These are phyloP conservation scores for Rhynchophorus ferrugineus DNA, from an alignment of 1,140 invertebrate genomes.

Conservation along the genomic window DNA sequence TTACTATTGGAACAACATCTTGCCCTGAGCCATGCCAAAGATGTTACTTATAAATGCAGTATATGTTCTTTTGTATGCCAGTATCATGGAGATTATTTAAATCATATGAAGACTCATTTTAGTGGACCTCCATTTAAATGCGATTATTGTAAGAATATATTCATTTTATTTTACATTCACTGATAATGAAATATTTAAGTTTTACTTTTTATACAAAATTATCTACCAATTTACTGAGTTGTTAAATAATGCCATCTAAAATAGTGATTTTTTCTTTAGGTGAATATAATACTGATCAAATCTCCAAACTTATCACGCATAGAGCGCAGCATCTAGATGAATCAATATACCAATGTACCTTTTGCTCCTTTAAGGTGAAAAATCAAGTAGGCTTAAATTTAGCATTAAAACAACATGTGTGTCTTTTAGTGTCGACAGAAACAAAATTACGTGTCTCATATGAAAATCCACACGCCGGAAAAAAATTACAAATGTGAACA, in stretches of 20 bases:
- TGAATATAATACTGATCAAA: constrained; percentile 34
- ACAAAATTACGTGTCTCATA: constrained; percentile 43
- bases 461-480: constrained; percentile 39
- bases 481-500: constrained; percentile 39
- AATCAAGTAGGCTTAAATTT: neutral
- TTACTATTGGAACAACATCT: constrained; percentile 47
- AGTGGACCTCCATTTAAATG: constrained; percentile 56
- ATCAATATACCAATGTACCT: constrained; percentile 41
- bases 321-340: constrained; percentile 38
- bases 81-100: constrained; percentile 56
- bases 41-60: constrained; percentile 55
- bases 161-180: constrained; percentile 9
- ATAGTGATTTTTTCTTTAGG: constrained; percentile 33
- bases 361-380: constrained; percentile 43
- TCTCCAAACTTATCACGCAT: constrained; percentile 37
- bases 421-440: constrained; percentile 42
- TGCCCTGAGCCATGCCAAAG: constrained; percentile 46
- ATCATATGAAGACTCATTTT: constrained; percentile 58
- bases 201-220: no score
- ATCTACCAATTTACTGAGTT: constrained; percentile 1
- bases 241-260: no score
- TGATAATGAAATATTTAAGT: no score
- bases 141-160: constrained; percentile 47
- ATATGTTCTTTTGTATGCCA: constrained; percentile 57
- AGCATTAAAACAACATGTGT: neutral